phyloP scores from a whole-genome alignment of 2,888 invertebrate species.

The Digitonthophagus gazella region DNA sequence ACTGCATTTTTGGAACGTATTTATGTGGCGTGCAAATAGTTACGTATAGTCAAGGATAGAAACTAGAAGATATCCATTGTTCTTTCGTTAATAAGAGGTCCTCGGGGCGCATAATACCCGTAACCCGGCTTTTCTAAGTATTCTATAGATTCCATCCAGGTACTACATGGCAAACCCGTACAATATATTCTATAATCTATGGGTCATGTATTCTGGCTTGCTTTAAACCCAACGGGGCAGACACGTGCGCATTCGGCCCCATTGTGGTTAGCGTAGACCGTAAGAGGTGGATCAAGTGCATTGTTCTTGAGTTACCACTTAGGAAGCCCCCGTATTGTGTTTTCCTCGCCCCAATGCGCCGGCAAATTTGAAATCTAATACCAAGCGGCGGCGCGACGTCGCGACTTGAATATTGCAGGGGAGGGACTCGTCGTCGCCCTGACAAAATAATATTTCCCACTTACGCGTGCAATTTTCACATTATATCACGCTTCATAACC shows the following conservation, averaged over 20 bases:
- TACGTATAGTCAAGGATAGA: not conserved
- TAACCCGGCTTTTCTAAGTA: not conserved
- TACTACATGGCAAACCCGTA: not conserved
- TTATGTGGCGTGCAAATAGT: not conserved
- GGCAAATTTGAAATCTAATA: conserved; percentile 34
- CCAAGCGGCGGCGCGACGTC: conserved; percentile 28
- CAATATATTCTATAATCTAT: not conserved
- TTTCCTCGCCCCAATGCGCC: conserved; percentile 31
- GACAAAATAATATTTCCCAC: conserved; percentile 13
- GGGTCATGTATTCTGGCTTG: not conserved
- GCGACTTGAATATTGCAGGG: not conserved
- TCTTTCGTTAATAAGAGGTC: not conserved
- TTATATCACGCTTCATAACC: conserved; percentile 7
- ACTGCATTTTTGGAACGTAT: not conserved
- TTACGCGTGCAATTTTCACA: conserved; percentile 15
- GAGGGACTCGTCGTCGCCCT: not conserved
- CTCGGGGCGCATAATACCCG: not conserved
- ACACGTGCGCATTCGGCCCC: conserved; percentile 21
- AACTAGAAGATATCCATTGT: not conserved
- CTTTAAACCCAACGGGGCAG: conserved; percentile 17
- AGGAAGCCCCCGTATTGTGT: conserved; percentile 25
- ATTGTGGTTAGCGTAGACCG: conserved; percentile 24
- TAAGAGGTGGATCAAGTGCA: conserved; percentile 31
- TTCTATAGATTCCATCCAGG: not conserved
- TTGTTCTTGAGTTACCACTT: conserved; percentile 35